Conservation (phyloP, 2,888 invertebrate genomes). For the Lingula anatina region DNA sequence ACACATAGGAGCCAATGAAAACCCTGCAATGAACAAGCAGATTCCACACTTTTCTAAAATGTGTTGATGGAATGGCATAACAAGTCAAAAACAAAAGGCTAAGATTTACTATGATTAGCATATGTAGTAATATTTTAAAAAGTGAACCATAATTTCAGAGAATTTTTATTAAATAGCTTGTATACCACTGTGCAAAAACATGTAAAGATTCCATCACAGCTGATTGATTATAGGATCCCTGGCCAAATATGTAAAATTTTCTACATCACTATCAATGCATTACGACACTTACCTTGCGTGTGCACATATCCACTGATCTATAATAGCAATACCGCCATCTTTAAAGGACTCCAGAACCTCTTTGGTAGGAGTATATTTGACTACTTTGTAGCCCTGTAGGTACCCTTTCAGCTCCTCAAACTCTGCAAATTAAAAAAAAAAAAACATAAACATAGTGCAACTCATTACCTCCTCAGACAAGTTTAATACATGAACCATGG, state of each 20-base stretch:
- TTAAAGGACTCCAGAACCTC: conserved; percentile 53
- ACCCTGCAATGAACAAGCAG: conserved; percentile 54
- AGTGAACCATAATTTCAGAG: no score
- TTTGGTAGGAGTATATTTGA: conserved; percentile 27
- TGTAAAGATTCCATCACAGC: no score
- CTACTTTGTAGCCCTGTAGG: conserved; percentile 50
- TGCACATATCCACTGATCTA: conserved; percentile 93
- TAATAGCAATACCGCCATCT: conserved; percentile 85
- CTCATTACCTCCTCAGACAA: neutral
- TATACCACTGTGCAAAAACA: no score
- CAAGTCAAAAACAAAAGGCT: no score
- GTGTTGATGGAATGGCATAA: no score
- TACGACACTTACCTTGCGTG: conserved; percentile 67
- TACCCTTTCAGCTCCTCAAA: conserved; percentile 52
- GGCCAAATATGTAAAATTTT: no score
- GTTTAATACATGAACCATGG: no score
- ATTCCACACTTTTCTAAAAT: neutral
- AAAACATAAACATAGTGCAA: neutral
- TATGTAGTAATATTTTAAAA: no score
- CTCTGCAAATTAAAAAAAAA: conserved; percentile 37
- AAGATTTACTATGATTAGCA: no score
- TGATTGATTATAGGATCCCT: no score
- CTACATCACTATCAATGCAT: no score
- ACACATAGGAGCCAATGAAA: conserved; percentile 89
- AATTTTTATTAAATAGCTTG: no score